Evolutionary conservation across 1,140 invertebrate genomes (phyloP).

Genomic region (Trypoxylus dichotomus): DNA sequence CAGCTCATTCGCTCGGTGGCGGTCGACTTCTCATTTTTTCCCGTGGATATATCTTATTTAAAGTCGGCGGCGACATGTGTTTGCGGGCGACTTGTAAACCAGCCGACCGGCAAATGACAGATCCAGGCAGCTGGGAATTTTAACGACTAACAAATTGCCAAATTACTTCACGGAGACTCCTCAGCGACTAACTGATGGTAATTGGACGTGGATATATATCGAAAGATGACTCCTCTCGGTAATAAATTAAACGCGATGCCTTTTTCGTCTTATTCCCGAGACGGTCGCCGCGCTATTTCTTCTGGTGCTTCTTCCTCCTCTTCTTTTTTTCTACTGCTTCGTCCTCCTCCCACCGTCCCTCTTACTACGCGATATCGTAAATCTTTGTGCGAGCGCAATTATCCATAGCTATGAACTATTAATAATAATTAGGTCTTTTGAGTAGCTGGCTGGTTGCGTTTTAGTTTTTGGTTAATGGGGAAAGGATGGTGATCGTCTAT

Average conservation of each 20-base stretch:
- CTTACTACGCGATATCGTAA: constrained; percentile 21
- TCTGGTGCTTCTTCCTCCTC: not conserved
- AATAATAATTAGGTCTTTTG: constrained; percentile 18
- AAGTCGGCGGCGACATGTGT: constrained; percentile 48
- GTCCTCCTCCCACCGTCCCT: not conserved
- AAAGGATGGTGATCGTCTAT: constrained; percentile 11
- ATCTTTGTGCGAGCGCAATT: constrained; percentile 25
- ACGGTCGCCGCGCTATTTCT: not conserved
- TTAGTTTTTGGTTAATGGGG: constrained; percentile 14
- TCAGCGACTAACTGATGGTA: constrained; percentile 49
- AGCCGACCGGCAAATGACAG: constrained; percentile 54
- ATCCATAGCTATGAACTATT: constrained; percentile 24
- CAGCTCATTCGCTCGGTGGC: not conserved
- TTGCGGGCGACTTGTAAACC: constrained; percentile 52
- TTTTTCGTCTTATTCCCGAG: constrained; percentile 17
- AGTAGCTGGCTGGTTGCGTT: not conserved
- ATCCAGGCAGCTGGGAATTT: constrained; percentile 54
- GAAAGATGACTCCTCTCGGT: constrained; percentile 36
- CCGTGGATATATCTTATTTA: constrained; percentile 24
- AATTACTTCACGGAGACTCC: constrained; percentile 50
- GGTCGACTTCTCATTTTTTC: constrained; percentile 18
- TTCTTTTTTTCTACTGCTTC: constrained; percentile 10
- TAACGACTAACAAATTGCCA: constrained; percentile 56
- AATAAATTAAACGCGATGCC: constrained; percentile 35
- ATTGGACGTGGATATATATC: constrained; percentile 54